Evolutionary conservation across 1,140 invertebrate species (phyloP).

Genomic region (Galendromus occidentalis): DNA sequence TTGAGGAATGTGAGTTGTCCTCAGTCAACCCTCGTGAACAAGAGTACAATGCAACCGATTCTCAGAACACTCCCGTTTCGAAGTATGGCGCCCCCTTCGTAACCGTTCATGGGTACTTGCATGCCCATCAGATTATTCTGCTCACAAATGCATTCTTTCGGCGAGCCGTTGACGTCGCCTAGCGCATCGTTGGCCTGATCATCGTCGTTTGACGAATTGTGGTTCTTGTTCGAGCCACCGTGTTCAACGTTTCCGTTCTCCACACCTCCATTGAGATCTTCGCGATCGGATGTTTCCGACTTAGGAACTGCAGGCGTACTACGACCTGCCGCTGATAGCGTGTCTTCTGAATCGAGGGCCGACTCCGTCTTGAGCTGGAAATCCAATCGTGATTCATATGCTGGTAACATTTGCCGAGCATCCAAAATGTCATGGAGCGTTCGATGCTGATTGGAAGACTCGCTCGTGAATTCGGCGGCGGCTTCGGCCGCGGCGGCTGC

Average conservation of each 20-base stretch:
- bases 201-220: background rate
- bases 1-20: background rate
- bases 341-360: background rate
- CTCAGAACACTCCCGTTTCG: background rate
- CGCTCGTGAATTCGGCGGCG: background rate
- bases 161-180: background rate
- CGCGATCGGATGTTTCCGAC: background rate
- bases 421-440: too few relatives aligned
- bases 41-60: background rate
- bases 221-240: background rate
- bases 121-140: slow-evolving; percentile 5
- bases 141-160: slow-evolving; percentile 2
- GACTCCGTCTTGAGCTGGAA: background rate
- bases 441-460: too few relatives aligned
- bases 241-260: background rate
- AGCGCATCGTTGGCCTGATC: background rate
- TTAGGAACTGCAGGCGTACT: background rate
- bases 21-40: background rate
- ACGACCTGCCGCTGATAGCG: background rate
- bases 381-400: background rate
- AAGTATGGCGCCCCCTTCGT: background rate
- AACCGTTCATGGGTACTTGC: background rate
- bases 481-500: background rate
- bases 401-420: too few relatives aligned
- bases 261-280: background rate